A percentile compares a stretch with the other conserved stretches of the same genome.
Conservation (phyloP, 2,113 vertebrate species). For the cattle (Bos taurus) region DNA sequence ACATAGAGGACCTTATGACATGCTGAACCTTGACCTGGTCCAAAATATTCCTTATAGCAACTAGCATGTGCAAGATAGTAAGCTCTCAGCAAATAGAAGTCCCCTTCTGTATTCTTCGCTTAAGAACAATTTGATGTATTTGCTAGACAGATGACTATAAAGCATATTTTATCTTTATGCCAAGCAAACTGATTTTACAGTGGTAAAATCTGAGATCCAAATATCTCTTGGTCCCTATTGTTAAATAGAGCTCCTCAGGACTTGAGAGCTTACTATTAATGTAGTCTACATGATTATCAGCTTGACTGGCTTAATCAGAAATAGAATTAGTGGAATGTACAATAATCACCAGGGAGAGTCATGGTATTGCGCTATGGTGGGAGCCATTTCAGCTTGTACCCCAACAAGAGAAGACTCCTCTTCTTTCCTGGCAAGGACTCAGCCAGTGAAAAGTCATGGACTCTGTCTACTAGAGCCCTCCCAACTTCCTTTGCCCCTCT, state of each 20-base stretch:
- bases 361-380: no score
- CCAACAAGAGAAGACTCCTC: neutral
- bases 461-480: neutral
- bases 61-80: neutral
- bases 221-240: neutral
- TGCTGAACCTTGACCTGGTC: neutral
- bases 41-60: neutral
- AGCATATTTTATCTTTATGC: neutral
- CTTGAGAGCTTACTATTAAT: neutral
- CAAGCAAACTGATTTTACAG: neutral
- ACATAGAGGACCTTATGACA: neutral
- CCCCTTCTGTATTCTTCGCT: neutral
- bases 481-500: neutral
- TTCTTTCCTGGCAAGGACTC: neutral
- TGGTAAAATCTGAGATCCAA: neutral
- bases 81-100: neutral
- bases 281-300: neutral
- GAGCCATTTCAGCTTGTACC: neutral
- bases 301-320: neutral
- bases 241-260: neutral
- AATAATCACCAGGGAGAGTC: neutral
- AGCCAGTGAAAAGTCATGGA: neutral
- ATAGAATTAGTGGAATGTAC: neutral
- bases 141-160: neutral
- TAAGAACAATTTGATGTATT: neutral